Conservation (phyloP, 2,797 vertebrate species). For the Halcyon smyrnensis region DNA sequence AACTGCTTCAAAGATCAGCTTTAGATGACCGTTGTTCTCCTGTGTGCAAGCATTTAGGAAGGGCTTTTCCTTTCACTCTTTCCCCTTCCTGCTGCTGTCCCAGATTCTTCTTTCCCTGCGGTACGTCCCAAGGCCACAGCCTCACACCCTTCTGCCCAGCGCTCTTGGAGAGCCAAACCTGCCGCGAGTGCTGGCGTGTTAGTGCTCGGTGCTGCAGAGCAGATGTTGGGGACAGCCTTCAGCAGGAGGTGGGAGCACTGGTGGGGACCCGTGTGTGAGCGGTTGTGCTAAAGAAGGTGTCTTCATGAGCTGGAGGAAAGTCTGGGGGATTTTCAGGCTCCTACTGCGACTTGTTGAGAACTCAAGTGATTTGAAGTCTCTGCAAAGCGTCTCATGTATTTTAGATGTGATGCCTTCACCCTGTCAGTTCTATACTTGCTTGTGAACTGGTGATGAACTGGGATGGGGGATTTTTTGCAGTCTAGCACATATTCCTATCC, state of each 20-base stretch:
- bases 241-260: background rate
- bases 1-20: background rate
- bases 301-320: background rate
- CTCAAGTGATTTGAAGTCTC: background rate
- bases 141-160: background rate
- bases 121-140: background rate
- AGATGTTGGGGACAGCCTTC: background rate
- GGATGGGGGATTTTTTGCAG: background rate
- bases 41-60: background rate
- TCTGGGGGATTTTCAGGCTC: background rate
- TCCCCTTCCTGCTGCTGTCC: background rate
- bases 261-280: background rate
- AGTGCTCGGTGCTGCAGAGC: background rate
- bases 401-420: background rate
- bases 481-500: background rate
- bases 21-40: fast-evolving
- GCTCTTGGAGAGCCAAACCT: background rate
- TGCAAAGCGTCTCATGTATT: background rate
- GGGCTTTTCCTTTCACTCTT: background rate
- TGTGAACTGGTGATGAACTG: background rate
- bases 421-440: background rate
- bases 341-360: background rate
- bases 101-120: too few relatives aligned
- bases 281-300: background rate
- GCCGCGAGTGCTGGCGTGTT: fast-evolving